Percentiles rank a stretch among this genome's conserved stretches.
These are phyloP conservation scores for Myrmophylax atrothorax DNA, from an alignment of 2,113 vertebrate genomes.

Conservation along the genomic window DNA sequence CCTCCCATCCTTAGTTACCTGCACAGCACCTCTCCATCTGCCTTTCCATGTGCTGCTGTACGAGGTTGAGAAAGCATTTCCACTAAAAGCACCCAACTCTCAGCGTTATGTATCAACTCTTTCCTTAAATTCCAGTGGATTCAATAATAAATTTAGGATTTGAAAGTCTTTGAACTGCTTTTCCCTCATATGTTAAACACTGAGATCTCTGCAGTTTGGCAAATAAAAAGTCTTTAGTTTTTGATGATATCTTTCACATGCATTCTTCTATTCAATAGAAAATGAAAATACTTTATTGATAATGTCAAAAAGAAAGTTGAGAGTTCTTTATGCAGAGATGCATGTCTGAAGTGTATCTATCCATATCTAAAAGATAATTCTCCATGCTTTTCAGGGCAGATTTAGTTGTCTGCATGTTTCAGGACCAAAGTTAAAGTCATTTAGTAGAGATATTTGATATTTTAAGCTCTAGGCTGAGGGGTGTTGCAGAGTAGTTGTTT, in stretches of 20 bases:
- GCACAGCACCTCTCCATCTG: not conserved
- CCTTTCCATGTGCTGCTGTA: not conserved
- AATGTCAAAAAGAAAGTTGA: not conserved
- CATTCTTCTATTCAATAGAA: not conserved
- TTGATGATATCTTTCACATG: not conserved
- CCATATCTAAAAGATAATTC: slow-evolving; percentile 11
- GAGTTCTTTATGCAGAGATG: not conserved
- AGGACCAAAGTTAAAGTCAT: not conserved
- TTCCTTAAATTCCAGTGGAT: not conserved
- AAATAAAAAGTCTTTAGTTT: not conserved
- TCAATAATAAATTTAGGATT: not conserved
- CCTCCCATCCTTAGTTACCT: not conserved
- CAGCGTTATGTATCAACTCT: accelerated
- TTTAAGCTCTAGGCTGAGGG: not conserved
- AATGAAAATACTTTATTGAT: not conserved
- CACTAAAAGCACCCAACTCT: not conserved
- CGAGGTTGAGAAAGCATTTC: accelerated
- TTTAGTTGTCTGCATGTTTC: not conserved
- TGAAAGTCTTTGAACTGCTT: not conserved
- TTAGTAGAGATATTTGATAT: not conserved
- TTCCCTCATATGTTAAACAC: not conserved
- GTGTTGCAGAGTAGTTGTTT: not conserved
- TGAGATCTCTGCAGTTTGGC: not conserved
- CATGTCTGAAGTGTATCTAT: not conserved
- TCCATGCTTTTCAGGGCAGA: slow-evolving; percentile 1